Percentiles rank a stretch among this genome's conserved stretches.
These are phyloP conservation scores for Sapajus apella DNA, from an alignment of 2,113 vertebrate species.

Conservation along the genomic window DNA sequence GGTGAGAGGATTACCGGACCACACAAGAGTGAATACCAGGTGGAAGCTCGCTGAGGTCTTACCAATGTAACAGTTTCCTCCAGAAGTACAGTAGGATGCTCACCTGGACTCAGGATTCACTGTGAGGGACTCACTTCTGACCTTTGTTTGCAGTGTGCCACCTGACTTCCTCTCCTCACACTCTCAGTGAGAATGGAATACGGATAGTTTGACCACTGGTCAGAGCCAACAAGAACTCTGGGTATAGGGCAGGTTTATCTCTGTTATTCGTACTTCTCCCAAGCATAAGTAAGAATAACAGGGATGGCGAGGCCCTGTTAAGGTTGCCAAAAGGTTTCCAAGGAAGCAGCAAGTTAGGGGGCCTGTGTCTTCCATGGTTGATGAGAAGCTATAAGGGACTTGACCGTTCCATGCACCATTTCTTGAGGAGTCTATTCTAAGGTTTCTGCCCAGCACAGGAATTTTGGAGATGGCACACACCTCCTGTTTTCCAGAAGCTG, in stretches of 20 bases:
- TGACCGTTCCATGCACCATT: background rate
- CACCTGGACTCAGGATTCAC: background rate
- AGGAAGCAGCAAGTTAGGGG: background rate
- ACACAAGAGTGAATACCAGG: background rate
- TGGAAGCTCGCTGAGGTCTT: background rate
- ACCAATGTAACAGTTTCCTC: background rate
- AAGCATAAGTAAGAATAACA: background rate
- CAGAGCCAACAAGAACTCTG: background rate
- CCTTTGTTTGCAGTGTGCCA: background rate
- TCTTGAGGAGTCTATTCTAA: background rate
- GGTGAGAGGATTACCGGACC: background rate
- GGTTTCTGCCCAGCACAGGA: background rate
- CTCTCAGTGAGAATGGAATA: background rate
- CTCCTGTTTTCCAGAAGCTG: background rate
- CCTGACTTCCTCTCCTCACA: background rate
- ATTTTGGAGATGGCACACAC: background rate
- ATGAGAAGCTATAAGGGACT: background rate
- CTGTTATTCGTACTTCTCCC: background rate
- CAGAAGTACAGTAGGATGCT: background rate
- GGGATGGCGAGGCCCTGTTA: background rate
- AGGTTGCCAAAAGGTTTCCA: background rate
- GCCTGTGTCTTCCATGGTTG: background rate
- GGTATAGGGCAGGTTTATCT: background rate
- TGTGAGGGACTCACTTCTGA: background rate
- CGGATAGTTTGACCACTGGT: background rate